A percentile compares a stretch with the other conserved stretches of the same genome.
Evolutionary conservation across 2,797 vertebrate species (phyloP).

Genomic region (Sphenopsis melanotis): DNA sequence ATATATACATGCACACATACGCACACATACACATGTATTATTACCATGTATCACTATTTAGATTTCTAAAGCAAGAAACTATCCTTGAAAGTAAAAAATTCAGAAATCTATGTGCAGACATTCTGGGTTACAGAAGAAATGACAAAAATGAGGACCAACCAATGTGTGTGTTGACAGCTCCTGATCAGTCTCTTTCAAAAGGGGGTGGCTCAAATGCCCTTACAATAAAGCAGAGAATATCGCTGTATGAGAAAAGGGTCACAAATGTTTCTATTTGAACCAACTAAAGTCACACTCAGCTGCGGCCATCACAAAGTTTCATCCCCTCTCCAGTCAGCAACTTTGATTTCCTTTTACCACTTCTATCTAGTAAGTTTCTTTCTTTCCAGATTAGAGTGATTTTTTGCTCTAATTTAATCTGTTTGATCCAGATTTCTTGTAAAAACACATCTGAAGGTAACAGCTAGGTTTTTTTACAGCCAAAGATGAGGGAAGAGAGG

Average conservation of each 20-base stretch:
- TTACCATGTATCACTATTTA: neutral
- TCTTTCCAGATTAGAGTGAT: neutral
- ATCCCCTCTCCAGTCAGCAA: neutral
- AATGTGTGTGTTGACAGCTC: neutral
- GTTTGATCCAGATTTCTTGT: neutral
- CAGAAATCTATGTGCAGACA: neutral
- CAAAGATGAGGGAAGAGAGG: neutral
- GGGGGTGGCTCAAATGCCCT: neutral
- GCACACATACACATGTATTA: accelerated
- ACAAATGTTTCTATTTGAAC: neutral
- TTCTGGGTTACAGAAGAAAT: neutral
- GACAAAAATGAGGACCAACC: neutral
- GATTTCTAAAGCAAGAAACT: neutral
- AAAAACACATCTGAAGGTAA: neutral
- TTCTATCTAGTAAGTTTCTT: neutral
- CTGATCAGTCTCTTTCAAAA: neutral
- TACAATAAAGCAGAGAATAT: neutral
- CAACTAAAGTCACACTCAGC: neutral
- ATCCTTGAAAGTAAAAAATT: neutral
- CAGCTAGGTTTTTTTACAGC: neutral
- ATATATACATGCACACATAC: neutral
- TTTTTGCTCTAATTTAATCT: neutral
- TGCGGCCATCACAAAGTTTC: neutral
- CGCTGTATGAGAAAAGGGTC: neutral
- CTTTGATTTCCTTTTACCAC: neutral